These are phyloP conservation scores for Peromyscus maniculatus DNA, from an alignment of 2,113 vertebrate species.

Conservation along the genomic window DNA sequence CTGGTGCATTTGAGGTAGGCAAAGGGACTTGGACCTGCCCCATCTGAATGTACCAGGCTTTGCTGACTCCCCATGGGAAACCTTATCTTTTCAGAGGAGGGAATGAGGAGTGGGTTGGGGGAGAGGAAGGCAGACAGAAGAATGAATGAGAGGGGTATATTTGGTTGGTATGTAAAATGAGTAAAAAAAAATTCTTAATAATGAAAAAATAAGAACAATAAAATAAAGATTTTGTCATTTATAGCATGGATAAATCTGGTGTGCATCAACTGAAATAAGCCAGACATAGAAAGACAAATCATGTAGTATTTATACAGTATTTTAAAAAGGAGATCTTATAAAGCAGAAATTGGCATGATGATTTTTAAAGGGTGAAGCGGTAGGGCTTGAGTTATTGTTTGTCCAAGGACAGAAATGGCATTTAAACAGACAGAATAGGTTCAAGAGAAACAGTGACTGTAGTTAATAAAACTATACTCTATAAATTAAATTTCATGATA, in stretches of 20 bases:
- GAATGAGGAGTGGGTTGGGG: no score
- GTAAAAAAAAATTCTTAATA: not conserved
- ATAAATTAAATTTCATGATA: not conserved
- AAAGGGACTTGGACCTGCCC: no score
- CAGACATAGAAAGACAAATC: not conserved
- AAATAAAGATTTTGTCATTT: not conserved
- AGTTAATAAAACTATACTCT: not conserved
- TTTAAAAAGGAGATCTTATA: not conserved
- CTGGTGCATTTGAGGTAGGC: no score
- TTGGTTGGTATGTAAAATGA: no score
- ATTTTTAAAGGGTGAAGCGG: not conserved
- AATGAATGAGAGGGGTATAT: no score
- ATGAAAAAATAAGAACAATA: conserved; percentile 18
- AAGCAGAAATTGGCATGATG: not conserved
- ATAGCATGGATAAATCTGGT: not conserved
- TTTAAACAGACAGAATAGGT: not conserved
- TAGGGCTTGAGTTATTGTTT: not conserved
- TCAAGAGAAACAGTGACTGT: not conserved
- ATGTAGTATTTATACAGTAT: not conserved
- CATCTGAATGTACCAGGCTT: no score
- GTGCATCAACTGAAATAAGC: not conserved
- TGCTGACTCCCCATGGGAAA: no score
- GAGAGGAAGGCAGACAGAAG: no score
- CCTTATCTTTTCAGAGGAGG: no score
- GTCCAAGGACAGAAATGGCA: not conserved